Evolutionary conservation across 2,797 vertebrate species (phyloP), one percentile per base, ranked within the genome.

Genomic region (Falco rusticolus): DNA sequence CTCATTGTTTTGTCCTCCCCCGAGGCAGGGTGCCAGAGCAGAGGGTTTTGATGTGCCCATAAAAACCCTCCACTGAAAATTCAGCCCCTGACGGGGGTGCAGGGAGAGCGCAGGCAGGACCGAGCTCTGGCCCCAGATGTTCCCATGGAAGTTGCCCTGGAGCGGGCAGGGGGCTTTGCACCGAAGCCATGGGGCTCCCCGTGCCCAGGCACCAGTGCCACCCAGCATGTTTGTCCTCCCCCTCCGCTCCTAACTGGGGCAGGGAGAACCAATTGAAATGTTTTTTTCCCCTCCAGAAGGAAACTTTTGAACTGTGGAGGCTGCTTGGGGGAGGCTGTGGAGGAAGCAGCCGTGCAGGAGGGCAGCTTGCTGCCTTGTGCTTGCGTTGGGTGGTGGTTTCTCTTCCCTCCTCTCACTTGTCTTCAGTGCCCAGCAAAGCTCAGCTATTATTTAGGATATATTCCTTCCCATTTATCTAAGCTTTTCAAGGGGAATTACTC

Each of bases 11-110:
- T 48, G 10, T 56, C 57, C 83, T 12, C 16, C 24, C 22, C 11
- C 2, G 2, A 13, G 8, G 6, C 0, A 54, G 39, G 22, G n/a
- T 8, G 24, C 6, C 50, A 48, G 9, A 56, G 28, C 26, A 65
- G 50, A 43, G 26, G 37, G 9, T 84, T 84, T 65, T 20, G 6
- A 56, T 77, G 33, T 39, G 60, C 21, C 37, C 51, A 11, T 34
- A 31, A 77, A 54, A 37, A 1, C 4, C 7, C 18, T 69, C 7
- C 19, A 16, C 12, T 48, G 74, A 33, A 65, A 80, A 69, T 60
- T 26, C 50, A 65, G 29, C 54, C 18, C 43, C 3, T 20, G 37
- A 6, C 0, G 0, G 2, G 57, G 83, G 51, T 6, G 25, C n/a
- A 34, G 70, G 31, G 56, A 56, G 13, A 54, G n/a, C n/a, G 43